Evolutionary conservation across 2,888 invertebrate species (phyloP), one percentile per base, ranked within the genome.

Genomic region (Seira ritae): DNA sequence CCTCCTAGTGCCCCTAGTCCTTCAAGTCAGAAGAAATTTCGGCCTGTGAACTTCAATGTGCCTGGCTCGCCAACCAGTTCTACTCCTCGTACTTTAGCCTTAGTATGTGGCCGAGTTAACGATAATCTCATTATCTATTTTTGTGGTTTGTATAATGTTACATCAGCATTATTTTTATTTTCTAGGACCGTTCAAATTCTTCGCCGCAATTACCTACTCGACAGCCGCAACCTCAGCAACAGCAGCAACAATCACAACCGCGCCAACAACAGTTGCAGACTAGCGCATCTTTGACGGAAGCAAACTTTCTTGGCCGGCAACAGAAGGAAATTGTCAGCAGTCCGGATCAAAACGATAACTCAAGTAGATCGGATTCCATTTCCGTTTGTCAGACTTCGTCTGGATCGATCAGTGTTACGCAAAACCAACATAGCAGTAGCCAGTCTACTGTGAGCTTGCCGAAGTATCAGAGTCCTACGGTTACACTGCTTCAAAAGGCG

Each of bases 401-500:
- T 74, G 84, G 70, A 74, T 80, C 84, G 15, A 74, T 76, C 22
- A 74, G 81, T 73, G 82, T 79, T 55, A 76, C 80, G 15, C 84
- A 75, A 70, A 71, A 73, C 60, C 80, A 62, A 76, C 68, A 69
- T 22, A 86, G 86, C 80, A 84, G 86, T 69, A 85, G 87, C 80
- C 83, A 85, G 68, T 81, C 84, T 79, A 84, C 86, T 76, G 85
- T 87, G 65, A 87, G 90, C 87, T 91, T 96, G 88, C 96, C 96
- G 1, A 93, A 93, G 89, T 95, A 95, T 0, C 96, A 96, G 91
- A 96, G 96, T 91, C 96, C 96, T 0, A 96, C 96, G 4, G 95
- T 97, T 89, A 96, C 96, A 0, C 92, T 97, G 60, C 92, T 97
- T 84, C 96, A 97, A 91, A 97, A 96, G 91, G 96, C 96, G 79